These are phyloP conservation scores for Hypomecis atomaria DNA, from an alignment of 2,888 invertebrate species.

Conservation along the genomic window DNA sequence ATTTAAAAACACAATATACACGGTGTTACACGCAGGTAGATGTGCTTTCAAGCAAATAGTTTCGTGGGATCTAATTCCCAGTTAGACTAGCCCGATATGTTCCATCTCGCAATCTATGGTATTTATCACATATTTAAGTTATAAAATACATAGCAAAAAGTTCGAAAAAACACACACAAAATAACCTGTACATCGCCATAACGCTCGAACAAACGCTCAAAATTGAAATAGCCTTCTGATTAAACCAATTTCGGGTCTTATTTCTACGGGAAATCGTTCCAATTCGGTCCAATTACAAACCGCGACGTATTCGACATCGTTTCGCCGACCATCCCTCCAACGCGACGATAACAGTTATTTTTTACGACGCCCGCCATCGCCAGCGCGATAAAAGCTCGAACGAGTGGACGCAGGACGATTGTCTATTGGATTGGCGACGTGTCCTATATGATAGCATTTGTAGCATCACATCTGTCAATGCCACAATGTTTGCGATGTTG, in stretches of 20 bases:
- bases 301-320: constrained; percentile 41
- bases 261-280: constrained; percentile 15
- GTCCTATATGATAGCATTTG: not conserved
- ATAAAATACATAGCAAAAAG: too few species aligned
- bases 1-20: too few species aligned
- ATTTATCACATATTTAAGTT: too few species aligned
- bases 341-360: constrained; percentile 51
- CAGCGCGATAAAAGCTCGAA: constrained; percentile 26
- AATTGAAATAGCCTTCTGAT: constrained; percentile 14
- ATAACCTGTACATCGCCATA: too few species aligned
- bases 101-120: too few species aligned
- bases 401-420: constrained; percentile 8
- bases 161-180: too few species aligned
- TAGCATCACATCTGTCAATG: too few species aligned
- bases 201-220: not conserved
- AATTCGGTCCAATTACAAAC: constrained; percentile 45
- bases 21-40: too few species aligned
- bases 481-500: too few species aligned
- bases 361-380: constrained; percentile 47
- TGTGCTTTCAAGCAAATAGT: too few species aligned
- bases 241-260: constrained; percentile 14
- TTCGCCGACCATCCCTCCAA: constrained; percentile 42
- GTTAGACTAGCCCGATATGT: too few species aligned
- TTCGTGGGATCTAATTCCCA: too few species aligned
- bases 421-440: constrained; percentile 10